A percentile compares a stretch with the other conserved stretches of the same genome.
These are phyloP conservation scores for Xestoiulus laeticollis DNA, from an alignment of 2,888 invertebrate species.

Conservation along the genomic window DNA sequence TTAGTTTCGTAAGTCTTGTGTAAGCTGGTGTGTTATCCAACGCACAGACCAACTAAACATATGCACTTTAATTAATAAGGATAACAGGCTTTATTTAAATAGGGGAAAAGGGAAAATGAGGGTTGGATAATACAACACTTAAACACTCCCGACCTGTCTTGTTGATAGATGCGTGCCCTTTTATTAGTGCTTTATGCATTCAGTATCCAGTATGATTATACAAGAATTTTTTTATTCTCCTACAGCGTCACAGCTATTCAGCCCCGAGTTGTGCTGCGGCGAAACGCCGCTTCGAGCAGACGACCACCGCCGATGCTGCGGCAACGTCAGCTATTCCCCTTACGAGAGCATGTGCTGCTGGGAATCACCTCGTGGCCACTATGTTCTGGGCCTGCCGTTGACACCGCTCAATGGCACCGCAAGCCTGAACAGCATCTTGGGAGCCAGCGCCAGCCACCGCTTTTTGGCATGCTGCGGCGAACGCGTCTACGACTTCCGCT, in stretches of 20 bases:
- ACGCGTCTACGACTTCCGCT: slow-evolving; percentile 50
- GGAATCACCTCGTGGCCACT: slow-evolving; percentile 45
- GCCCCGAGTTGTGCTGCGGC: slow-evolving; percentile 52
- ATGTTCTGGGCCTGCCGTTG: slow-evolving; percentile 34
- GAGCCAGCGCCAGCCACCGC: not conserved
- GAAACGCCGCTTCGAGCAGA: slow-evolving; percentile 29
- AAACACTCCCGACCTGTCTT: too few species aligned
- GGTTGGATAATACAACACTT: too few species aligned
- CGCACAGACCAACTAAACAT: too few species aligned
- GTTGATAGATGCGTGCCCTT: too few species aligned
- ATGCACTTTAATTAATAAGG: too few species aligned
- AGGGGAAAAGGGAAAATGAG: too few species aligned
- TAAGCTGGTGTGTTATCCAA: too few species aligned
- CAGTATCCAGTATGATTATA: too few species aligned
- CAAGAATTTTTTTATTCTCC: not conserved
- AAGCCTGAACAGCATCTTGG: not conserved
- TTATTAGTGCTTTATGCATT: too few species aligned
- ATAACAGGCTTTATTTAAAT: too few species aligned
- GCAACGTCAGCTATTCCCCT: slow-evolving; percentile 44
- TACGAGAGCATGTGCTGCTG: slow-evolving; percentile 51
- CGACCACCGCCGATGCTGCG: slow-evolving; percentile 42
- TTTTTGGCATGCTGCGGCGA: slow-evolving; percentile 50
- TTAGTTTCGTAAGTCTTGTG: too few species aligned
- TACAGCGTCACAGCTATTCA: slow-evolving; percentile 41
- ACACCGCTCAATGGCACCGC: not conserved